Evolutionary conservation across 2,113 vertebrate species (phyloP), one percentile per base, ranked within the genome.

Genomic region (Scomber japonicus): DNA sequence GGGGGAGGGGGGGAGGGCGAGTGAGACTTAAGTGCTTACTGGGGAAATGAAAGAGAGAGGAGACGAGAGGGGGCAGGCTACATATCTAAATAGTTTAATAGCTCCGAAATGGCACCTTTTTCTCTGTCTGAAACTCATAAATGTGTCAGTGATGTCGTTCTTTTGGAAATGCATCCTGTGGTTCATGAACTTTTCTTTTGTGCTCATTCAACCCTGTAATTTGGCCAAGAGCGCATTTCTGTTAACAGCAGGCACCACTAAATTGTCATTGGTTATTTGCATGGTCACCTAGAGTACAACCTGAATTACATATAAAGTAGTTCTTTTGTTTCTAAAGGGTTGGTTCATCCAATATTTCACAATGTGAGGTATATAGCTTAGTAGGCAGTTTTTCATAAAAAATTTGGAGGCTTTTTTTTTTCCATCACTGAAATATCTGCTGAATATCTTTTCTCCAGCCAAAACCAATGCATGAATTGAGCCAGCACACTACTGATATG

Each of bases 81-180:
- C 78, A 65, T 68, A 65, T 74, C 78, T 74, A 53, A 83, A 83
- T 75, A 46, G 56, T 76, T 85, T 89, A 85, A 92, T 83, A 83
- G 80, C 73, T 88, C 71, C 72, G 12, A 88, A 87, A 80, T 81
- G 67, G 63, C 68, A 66, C 70, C 51, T 79, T 72, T 77, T 75
- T 46, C 46, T 55, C 57, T 7, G 27, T 75, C 59, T 78, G 65
- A 55, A 44, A 60, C 54, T 80, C 64, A 3, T 48, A 81, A 82
- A 86, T 40, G 63, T 55, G 12, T 30, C 19, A 0, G 13, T 31
- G 35, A 76, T 62, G 83, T 80, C 67, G n/a, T 49, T 71, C 65
- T 68, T 64, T 65, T 77, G 45, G 19, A 9, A 57, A 48, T 13
- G 68, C 81, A 54, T 57, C 59, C 49, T n/a, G 61, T 5, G 21